Evolutionary conservation across 2,113 vertebrate genomes (phyloP).

Genomic region (Phaethon lepturus): DNA sequence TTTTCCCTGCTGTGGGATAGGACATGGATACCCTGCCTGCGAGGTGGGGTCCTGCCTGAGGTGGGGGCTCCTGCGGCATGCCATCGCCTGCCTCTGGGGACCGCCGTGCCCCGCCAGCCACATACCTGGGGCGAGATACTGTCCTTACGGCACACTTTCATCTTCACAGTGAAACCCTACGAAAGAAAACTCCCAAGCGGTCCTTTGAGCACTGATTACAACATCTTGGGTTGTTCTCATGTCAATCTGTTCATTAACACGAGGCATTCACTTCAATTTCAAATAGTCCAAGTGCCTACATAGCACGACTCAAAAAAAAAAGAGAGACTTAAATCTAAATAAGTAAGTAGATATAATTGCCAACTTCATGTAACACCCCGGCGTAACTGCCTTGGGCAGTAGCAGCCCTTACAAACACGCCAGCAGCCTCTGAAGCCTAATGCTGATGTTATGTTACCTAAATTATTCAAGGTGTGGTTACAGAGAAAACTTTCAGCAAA

Average conservation of each 20-base stretch:
- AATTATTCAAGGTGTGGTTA: background rate
- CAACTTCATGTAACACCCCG: background rate
- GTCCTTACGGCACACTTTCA: accelerated
- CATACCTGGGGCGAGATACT: accelerated
- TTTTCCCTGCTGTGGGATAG: no score
- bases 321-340: background rate
- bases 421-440: background rate
- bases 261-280: background rate
- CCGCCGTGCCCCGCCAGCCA: accelerated
- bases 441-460: background rate
- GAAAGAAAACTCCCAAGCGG: background rate
- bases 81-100: accelerated
- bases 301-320: background rate
- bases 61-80: background rate
- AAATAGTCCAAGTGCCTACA: background rate
- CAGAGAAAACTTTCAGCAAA: background rate
- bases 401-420: background rate
- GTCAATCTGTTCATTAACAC: background rate
- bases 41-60: no score
- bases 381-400: background rate
- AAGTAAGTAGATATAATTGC: background rate
- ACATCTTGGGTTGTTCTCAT: background rate
- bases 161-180: accelerated
- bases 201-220: background rate
- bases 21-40: background rate